Conservation (phyloP, 2,113 vertebrate species). For the Tragelaphus buxtoni region DNA sequence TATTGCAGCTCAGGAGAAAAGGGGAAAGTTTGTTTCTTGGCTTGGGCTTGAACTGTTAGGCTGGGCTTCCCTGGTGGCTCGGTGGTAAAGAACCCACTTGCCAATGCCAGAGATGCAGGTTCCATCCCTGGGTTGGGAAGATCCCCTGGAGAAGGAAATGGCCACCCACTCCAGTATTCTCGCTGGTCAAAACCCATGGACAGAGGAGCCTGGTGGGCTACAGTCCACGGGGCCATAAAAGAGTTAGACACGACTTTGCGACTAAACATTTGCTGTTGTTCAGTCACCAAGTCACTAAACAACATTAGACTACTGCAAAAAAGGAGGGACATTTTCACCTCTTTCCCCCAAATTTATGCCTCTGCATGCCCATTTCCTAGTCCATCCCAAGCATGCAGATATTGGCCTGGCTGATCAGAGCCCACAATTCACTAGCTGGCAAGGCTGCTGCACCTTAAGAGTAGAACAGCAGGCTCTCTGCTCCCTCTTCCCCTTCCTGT, state of each 20-base stretch:
- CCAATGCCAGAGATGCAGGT: neutral
- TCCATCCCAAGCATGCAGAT: neutral
- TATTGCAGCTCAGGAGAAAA: neutral
- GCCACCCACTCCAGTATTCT: neutral
- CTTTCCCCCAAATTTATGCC: too few species aligned
- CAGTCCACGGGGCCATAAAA: neutral
- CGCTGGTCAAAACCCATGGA: neutral
- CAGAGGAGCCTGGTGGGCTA: neutral
- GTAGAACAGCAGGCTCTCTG: neutral
- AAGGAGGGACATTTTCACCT: neutral
- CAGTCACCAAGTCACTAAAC: neutral
- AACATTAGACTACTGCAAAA: neutral
- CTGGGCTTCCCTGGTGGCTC: neutral
- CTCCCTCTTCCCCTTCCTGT: neutral
- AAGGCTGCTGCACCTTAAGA: neutral
- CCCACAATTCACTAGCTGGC: neutral
- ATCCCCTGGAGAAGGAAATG: neutral
- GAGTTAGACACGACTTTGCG: fast-evolving
- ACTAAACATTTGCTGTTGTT: neutral
- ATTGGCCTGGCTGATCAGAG: neutral
- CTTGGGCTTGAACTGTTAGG: neutral
- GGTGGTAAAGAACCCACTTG: neutral
- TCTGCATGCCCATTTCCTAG: neutral
- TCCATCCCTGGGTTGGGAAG: neutral
- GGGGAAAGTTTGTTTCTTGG: neutral